Percentiles rank a stretch among this genome's conserved stretches.
These are phyloP conservation scores for Trichogramma pretiosum DNA, from an alignment of 1,140 invertebrate species.

Conservation along the genomic window DNA sequence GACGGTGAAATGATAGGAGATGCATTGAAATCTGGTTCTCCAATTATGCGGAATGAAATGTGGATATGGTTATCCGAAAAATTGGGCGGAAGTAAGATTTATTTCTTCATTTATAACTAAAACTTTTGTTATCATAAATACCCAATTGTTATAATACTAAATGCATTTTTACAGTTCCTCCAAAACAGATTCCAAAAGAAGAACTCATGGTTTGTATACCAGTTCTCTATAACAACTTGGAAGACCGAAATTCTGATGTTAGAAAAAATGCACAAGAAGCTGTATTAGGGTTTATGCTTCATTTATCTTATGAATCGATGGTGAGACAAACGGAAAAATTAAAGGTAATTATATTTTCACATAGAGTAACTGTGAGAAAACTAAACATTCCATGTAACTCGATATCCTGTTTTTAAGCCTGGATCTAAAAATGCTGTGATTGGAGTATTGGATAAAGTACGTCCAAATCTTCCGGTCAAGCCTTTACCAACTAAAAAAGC, in stretches of 20 bases:
- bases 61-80: conserved; percentile 78
- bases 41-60: conserved; percentile 69
- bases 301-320: conserved; percentile 79
- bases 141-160: conserved; percentile 8
- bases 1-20: conserved; percentile 84
- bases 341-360: conserved; percentile 51
- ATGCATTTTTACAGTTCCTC: conserved; percentile 43
- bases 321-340: conserved; percentile 68
- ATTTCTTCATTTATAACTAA: neutral
- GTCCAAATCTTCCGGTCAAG: conserved; percentile 75
- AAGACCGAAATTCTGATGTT: conserved; percentile 86
- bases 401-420: conserved; percentile 46
- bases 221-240: conserved; percentile 71
- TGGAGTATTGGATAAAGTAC: conserved; percentile 74
- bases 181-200: conserved; percentile 67
- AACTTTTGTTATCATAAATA: conserved; percentile 10
- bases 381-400: conserved; percentile 2
- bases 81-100: conserved; percentile 57
- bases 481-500: conserved; percentile 60
- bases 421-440: conserved; percentile 74
- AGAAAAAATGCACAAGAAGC: conserved; percentile 83
- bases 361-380: neutral
- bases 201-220: conserved; percentile 73
- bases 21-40: conserved; percentile 75
- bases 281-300: conserved; percentile 86